Evolutionary conservation across 2,113 vertebrate genomes (phyloP), one percentile per base, ranked within the genome.

Genomic region (Vulpes lagopus): DNA sequence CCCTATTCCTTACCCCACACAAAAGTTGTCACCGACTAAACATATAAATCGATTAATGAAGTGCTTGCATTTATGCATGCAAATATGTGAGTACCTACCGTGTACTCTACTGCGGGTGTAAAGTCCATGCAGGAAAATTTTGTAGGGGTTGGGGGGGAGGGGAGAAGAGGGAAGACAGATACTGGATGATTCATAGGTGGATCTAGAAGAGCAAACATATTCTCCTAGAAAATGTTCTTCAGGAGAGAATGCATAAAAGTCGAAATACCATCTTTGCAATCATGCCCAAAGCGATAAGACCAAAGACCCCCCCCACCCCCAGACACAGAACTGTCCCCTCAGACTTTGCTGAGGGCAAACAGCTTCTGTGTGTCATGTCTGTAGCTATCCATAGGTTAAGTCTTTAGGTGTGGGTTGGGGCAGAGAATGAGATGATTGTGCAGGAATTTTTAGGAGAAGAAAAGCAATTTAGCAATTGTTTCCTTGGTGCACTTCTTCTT

Each of bases 191-290:
- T 93, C 71, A 62, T 51, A 76, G 35, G 17, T 49, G 27, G 7
- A 8, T 95, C 95, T 92, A 35, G 90, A 89, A 96, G 27, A 91
- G 60, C 32, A 67, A 89, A 89, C 23, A 4, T 67, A 78, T 32
- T 38, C 53, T 91, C 73, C 32, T 22, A 59, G 25, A 83, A 91
- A 65, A 79, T 69, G 2, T 43, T 78, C 51, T 89, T 96, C 9
- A 25, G 32, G 64, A 43, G n/a, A 69, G 12, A 94, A 8, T 17
- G 1, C 35, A 51, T 43, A 65, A 62, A 83, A 82, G n/a, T 62
- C 17, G 19, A 53, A 84, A 60, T 91, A n/a, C 27, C 7, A 27
- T 38, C 59, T 65, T 88, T 69, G 10, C 82, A 55, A n/a, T 51
- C 92, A 76, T 57, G 14, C 32, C 35, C 59, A 92, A 55, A 81